phyloP scores from a whole-genome alignment of 2,797 vertebrate genomes.

The Thunnus albacares region DNA sequence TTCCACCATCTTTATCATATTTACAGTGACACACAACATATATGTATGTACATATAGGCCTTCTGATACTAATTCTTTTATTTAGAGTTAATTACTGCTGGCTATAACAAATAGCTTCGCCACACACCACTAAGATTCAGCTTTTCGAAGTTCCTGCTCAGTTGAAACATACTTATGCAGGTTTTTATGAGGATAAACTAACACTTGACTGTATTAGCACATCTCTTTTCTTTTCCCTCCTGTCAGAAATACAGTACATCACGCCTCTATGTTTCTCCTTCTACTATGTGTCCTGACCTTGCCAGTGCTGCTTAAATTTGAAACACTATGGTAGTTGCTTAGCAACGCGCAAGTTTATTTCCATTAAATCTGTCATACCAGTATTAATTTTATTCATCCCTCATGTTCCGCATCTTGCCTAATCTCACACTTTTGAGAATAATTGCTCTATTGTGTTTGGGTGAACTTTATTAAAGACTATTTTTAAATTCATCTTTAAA shows the following conservation, averaged over 20 bases:
- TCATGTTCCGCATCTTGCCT: slow-evolving; percentile 54
- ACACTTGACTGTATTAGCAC: neutral
- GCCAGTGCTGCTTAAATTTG: slow-evolving; percentile 38
- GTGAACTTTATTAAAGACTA: neutral
- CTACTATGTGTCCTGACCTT: slow-evolving; percentile 44
- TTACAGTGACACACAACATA: no score
- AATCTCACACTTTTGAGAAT: slow-evolving; percentile 28
- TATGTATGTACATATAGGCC: no score
- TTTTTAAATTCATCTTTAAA: neutral
- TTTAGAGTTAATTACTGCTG: neutral
- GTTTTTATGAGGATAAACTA: neutral
- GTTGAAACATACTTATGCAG: neutral
- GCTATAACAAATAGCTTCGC: neutral
- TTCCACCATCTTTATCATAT: no score
- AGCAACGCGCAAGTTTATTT: slow-evolving; percentile 72
- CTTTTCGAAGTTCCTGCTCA: neutral
- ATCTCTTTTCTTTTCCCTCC: neutral
- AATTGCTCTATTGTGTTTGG: slow-evolving; percentile 11
- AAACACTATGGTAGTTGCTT: slow-evolving; percentile 62
- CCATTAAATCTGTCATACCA: slow-evolving; percentile 60
- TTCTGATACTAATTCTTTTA: neutral
- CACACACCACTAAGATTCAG: neutral
- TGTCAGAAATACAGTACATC: neutral
- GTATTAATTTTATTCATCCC: slow-evolving; percentile 60
- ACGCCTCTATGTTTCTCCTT: slow-evolving; percentile 7